These are phyloP conservation scores for Pammene aurita DNA, from an alignment of 2,888 invertebrate species.

Conservation along the genomic window DNA sequence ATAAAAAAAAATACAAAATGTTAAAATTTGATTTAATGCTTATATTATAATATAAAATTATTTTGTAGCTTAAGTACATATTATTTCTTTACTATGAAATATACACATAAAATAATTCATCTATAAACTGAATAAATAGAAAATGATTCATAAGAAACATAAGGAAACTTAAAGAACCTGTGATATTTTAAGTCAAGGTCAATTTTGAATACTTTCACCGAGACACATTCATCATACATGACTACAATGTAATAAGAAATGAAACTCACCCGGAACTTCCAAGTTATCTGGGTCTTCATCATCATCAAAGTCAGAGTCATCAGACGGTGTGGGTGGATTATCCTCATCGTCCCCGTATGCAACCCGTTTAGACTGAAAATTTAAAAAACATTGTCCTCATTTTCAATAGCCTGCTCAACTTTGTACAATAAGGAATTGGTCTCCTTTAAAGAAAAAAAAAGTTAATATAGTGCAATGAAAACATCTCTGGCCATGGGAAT, in stretches of 20 bases:
- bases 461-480: slow-evolving; percentile 11
- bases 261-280: slow-evolving; percentile 90
- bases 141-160: too few species aligned
- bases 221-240: neutral
- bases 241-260: slow-evolving; percentile 30
- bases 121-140: too few species aligned
- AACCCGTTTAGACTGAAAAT: slow-evolving; percentile 67
- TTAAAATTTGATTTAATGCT: too few species aligned
- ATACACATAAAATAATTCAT: too few species aligned
- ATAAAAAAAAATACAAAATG: too few species aligned
- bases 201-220: neutral
- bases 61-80: too few species aligned
- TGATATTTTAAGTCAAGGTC: neutral
- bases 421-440: slow-evolving; percentile 20
- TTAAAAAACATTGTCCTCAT: neutral
- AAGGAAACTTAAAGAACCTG: too few species aligned
- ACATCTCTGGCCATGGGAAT: slow-evolving; percentile 33
- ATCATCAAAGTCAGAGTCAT: slow-evolving; percentile 89
- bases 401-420: slow-evolving; percentile 4
- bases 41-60: too few species aligned
- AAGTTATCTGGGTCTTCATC: slow-evolving; percentile 96
- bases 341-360: slow-evolving; percentile 71
- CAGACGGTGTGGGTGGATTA: slow-evolving; percentile 75
- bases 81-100: too few species aligned
- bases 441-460: slow-evolving; percentile 8